Evolutionary conservation across 2,888 invertebrate species (phyloP).

Genomic region (Buathra laborator): DNA sequence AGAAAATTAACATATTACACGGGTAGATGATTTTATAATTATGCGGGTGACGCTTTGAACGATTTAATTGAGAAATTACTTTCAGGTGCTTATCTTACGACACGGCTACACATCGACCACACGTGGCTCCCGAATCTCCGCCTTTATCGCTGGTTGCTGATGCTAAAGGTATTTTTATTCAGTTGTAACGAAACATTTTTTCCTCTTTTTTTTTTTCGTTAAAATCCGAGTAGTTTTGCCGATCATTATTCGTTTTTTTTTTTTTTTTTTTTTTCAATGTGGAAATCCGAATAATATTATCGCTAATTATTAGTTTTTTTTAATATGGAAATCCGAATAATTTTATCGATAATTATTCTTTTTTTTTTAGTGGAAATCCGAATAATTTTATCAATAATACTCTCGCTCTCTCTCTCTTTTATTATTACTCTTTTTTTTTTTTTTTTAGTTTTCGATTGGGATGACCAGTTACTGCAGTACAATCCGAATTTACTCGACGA

Average conservation of each 20-base stretch:
- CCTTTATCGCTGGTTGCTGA: slow-evolving; percentile 84
- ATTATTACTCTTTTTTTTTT: neutral
- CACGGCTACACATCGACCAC: slow-evolving; percentile 87
- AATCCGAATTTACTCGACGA: slow-evolving; percentile 96
- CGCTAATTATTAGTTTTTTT: neutral
- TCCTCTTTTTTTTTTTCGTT: neutral
- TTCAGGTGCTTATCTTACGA: slow-evolving; percentile 92
- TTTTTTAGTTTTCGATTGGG: slow-evolving; percentile 82
- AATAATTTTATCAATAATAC: too few relatives aligned
- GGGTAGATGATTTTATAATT: neutral
- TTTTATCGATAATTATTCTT: too few relatives aligned
- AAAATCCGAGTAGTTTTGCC: too few relatives aligned
- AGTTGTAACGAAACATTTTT: neutral
- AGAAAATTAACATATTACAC: neutral
- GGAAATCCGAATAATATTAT: neutral
- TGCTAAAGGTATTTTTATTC: slow-evolving; percentile 82
- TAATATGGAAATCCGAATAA: too few relatives aligned
- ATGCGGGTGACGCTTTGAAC: neutral
- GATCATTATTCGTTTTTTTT: neutral
- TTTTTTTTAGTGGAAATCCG: too few relatives aligned
- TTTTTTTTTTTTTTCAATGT: neutral
- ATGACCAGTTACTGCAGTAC: slow-evolving; percentile 87
- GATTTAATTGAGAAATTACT: slow-evolving; percentile 71
- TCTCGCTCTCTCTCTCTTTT: too few relatives aligned
- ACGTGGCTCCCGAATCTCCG: slow-evolving; percentile 85